Base-by-base conservation (phyloP, 1,140 invertebrate species). In the Macrotrachela quadricornifera region DNA sequence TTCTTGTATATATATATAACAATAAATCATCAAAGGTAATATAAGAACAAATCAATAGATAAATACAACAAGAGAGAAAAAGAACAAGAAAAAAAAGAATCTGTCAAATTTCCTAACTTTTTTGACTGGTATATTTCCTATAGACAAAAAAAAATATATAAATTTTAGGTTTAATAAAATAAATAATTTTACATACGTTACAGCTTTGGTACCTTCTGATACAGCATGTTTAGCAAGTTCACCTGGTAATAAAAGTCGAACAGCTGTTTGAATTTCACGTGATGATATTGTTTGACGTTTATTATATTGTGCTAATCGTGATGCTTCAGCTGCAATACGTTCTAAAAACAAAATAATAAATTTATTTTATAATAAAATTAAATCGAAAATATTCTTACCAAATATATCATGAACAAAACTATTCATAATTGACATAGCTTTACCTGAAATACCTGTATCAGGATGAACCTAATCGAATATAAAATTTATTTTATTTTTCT, bases 401-500 rank as follows among this genome's bases (percentile, higher is more conserved):
- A 71, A 70, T 55, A 70, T 62, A 50, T 70, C 68, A 51, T 69
- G 66, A 16, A 70, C 64, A 55, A 69, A 67, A 36, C 60, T 61
- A 58, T 68, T 64, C 65, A 67, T 65, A 51, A 64, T 63, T 18
- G 59, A 61, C 64, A 66, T 66, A 40, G 63, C 64, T 46, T 64
- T 65, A 58, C 57, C 59, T 16, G 76, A 78, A 44, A 80, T 76
- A 36, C 78, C 77, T 52, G 75, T 79, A 59, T 77, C 73, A 2
- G 77, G 77, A 62, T 79, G 79, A 68, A 80, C 78, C 61, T 79
- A 76, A 59, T 79, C 78, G 60, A 82, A 60, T 14, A 81, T 30
- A 30, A 30, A 4, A 4, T 8, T 8, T 30, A 30, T 4, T 30
- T 30, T 30, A 8, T 30, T 30, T 30, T 30, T 11, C 37, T 49